A percentile compares a stretch with the other conserved stretches of the same genome.
These are phyloP conservation scores for Drosophila formosana DNA, from an alignment of 2,888 invertebrate species.

Conservation along the genomic window DNA sequence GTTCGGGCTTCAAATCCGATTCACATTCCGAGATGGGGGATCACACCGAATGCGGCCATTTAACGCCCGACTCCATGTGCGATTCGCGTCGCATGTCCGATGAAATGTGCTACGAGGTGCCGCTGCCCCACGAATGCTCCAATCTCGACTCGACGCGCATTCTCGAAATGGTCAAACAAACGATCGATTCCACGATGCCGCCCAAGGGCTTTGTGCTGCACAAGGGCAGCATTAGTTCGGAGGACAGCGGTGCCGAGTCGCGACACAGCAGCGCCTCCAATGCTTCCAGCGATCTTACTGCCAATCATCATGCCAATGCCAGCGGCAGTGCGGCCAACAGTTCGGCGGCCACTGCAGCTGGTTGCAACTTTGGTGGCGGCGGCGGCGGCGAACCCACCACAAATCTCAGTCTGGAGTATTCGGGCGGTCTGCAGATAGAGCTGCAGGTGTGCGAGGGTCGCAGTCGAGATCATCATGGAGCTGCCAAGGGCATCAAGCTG, in stretches of 20 bases:
- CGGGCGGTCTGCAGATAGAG: constrained; percentile 94
- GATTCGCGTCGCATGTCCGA: constrained; percentile 85
- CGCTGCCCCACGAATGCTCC: constrained; percentile 92
- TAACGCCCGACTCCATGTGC: constrained; percentile 85
- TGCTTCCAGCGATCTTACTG: constrained; percentile 56
- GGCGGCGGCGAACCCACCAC: constrained; percentile 83
- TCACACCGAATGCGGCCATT: constrained; percentile 83
- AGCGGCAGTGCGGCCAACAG: not conserved
- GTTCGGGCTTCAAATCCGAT: constrained; percentile 87
- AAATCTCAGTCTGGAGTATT: constrained; percentile 90
- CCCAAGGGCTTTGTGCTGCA: constrained; percentile 88
- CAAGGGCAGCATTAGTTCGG: constrained; percentile 83
- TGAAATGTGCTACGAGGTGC: constrained; percentile 89
- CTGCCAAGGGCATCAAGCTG: constrained; percentile 93
- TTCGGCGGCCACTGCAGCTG: not conserved
- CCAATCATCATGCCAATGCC: constrained; percentile 24
- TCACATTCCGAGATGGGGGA: constrained; percentile 87
- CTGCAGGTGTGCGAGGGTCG: constrained; percentile 92
- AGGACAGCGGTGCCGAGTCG: constrained; percentile 68
- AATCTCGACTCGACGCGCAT: constrained; percentile 92
- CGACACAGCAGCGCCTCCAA: constrained; percentile 71
- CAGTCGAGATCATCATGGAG: constrained; percentile 86
- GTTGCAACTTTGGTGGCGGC: not conserved
- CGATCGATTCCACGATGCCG: constrained; percentile 92
- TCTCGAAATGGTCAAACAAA: constrained; percentile 91